These are phyloP conservation scores for Helicoverpa zea DNA, from an alignment of 1,140 invertebrate species.

Conservation along the genomic window DNA sequence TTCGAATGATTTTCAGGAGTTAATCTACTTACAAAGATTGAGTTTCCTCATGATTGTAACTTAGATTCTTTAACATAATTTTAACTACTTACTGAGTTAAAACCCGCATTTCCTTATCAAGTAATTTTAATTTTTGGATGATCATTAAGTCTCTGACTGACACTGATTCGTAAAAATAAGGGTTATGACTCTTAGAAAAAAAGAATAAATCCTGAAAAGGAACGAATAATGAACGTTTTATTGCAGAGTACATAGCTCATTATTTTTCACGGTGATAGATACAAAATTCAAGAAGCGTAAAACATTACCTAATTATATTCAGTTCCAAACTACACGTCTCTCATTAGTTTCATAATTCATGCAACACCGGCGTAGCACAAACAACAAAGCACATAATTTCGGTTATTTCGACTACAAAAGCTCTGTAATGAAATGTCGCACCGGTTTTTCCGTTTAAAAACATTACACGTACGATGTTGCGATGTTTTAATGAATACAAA, in stretches of 20 bases:
- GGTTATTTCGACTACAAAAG: conserved; percentile 19
- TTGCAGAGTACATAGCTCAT: too few relatives aligned
- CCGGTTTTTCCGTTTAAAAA: conserved; percentile 54
- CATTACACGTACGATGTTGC: conserved; percentile 61
- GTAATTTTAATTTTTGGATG: too few relatives aligned
- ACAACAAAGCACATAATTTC: conserved; percentile 27
- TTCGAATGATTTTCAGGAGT: background rate
- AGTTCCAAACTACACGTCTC: background rate
- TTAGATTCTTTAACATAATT: too few relatives aligned
- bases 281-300: too few relatives aligned
- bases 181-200: too few relatives aligned
- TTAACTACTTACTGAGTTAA: too few relatives aligned
- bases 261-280: too few relatives aligned
- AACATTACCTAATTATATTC: background rate
- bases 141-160: too few relatives aligned
- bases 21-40: too few relatives aligned
- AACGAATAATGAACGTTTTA: background rate
- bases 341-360: background rate
- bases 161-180: too few relatives aligned
- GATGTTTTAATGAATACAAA: conserved; percentile 82
- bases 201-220: background rate
- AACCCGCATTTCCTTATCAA: too few relatives aligned
- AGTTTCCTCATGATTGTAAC: too few relatives aligned
- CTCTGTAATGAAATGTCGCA: conserved; percentile 44
- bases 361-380: background rate